Conservation (phyloP, 2,113 vertebrate species). For the Bufo bufo region DNA sequence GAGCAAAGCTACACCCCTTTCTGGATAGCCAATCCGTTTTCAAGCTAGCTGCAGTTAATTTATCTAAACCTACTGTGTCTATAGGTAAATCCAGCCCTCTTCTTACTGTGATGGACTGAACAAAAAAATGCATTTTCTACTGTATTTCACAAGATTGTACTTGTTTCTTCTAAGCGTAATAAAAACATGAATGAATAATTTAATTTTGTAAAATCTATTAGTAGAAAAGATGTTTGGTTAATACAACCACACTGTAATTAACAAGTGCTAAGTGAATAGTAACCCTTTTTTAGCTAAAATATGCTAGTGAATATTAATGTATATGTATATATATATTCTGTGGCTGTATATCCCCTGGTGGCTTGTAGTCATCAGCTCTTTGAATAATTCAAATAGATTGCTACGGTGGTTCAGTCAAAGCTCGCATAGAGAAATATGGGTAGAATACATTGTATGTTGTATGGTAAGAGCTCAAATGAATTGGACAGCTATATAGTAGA, state of each 20-base stretch:
- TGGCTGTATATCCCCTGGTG: background rate
- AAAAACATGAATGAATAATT: background rate
- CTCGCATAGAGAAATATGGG: background rate
- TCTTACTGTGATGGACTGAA: too few relatives aligned
- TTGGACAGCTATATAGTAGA: background rate
- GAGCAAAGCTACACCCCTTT: too few relatives aligned
- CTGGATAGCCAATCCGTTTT: too few relatives aligned
- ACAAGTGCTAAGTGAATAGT: background rate
- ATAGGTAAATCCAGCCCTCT: too few relatives aligned
- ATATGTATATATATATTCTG: background rate
- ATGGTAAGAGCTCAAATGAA: background rate
- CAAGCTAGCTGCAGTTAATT: too few relatives aligned
- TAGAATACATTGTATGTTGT: background rate
- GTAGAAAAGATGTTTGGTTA: background rate
- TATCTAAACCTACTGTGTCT: background rate
- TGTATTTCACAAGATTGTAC: background rate
- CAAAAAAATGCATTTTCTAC: too few relatives aligned
- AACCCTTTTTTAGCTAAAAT: background rate
- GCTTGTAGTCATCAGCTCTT: background rate
- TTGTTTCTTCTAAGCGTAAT: background rate
- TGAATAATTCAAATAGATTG: constrained; percentile 8
- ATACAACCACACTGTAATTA: background rate
- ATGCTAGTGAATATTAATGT: background rate
- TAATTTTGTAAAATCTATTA: background rate
- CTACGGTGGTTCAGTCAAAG: background rate